These are phyloP conservation scores for Tinea semifulvella DNA, from an alignment of 2,888 invertebrate species.

Conservation along the genomic window DNA sequence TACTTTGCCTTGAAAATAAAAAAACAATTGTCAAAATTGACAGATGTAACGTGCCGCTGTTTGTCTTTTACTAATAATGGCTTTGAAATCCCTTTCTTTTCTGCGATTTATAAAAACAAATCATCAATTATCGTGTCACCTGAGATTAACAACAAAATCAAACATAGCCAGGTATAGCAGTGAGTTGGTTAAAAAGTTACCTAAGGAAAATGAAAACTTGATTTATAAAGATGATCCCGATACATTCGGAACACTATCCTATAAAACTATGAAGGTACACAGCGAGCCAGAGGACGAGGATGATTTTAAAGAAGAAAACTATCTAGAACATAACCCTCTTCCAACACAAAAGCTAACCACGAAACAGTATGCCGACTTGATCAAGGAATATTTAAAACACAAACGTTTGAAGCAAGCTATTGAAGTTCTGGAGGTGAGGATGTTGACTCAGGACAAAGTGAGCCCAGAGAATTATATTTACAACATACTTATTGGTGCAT, in stretches of 20 bases:
- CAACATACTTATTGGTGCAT: conserved; percentile 83
- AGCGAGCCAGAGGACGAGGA: conserved; percentile 55
- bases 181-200: background rate
- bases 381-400: conserved; percentile 71
- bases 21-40: too few relatives aligned
- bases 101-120: background rate
- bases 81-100: background rate
- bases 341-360: conserved; percentile 60
- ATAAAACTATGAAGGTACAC: conserved; percentile 25
- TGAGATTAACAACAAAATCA: conserved; percentile 22
- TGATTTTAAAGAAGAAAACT: conserved; percentile 69
- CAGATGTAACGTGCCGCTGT: too few relatives aligned
- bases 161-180: conserved; percentile 18
- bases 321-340: conserved; percentile 58
- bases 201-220: conserved; percentile 34
- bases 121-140: background rate
- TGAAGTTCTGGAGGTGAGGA: conserved; percentile 77
- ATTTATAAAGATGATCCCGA: conserved; percentile 61
- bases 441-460: conserved; percentile 80
- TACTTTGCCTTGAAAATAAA: too few relatives aligned
- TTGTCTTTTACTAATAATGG: too few relatives aligned
- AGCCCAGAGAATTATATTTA: conserved; percentile 83
- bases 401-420: conserved; percentile 80
- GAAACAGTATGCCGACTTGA: conserved; percentile 75
- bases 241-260: conserved; percentile 60